Evolutionary conservation across 1,140 invertebrate genomes (phyloP).

Genomic region (Pantala flavescens): DNA sequence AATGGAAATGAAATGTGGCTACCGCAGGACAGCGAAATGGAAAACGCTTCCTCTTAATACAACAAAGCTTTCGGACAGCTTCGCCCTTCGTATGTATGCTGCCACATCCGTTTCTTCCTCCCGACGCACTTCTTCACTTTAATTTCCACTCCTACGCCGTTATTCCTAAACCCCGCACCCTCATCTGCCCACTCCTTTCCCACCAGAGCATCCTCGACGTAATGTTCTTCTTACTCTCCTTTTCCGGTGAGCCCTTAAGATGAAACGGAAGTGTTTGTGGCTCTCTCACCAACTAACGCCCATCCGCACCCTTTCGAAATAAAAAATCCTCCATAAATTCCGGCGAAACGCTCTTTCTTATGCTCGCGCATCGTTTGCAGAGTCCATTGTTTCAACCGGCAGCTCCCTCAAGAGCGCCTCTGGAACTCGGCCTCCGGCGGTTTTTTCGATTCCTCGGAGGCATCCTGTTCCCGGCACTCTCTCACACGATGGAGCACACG

Average conservation of each 20-base stretch:
- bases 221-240: not conserved
- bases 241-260: not conserved
- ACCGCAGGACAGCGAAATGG: no score
- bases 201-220: no score
- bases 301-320: not conserved
- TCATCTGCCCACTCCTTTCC: no score
- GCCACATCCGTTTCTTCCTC: no score
- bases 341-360: not conserved
- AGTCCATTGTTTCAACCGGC: not conserved
- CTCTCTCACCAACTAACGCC: not conserved
- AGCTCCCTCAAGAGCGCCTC: not conserved
- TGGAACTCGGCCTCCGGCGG: not conserved
- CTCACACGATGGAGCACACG: not conserved
- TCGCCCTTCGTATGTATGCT: no score
- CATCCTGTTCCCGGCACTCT: not conserved
- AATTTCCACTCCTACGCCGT: no score
- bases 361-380: not conserved
- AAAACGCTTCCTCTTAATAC: no score
- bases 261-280: not conserved
- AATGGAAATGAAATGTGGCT: no score
- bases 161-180: no score
- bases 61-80: no score
- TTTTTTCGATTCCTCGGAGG: not conserved
- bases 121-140: no score
- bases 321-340: conserved; percentile 4